These are phyloP conservation scores for Epinotia brunnichana DNA, from an alignment of 2,888 invertebrate species.

Conservation along the genomic window DNA sequence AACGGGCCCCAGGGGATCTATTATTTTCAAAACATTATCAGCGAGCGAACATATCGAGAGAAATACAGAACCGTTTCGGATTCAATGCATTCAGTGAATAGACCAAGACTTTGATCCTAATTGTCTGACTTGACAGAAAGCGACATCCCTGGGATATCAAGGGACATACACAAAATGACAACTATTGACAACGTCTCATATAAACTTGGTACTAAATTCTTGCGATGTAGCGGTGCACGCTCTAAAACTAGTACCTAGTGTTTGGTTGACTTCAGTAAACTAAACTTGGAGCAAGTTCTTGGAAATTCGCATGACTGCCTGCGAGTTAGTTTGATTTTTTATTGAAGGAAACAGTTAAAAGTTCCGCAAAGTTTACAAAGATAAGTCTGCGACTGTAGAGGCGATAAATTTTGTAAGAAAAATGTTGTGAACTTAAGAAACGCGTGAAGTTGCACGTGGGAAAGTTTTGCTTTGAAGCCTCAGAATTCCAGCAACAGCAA, in stretches of 20 bases:
- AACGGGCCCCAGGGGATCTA: too few species aligned
- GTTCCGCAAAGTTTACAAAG: conserved; percentile 21
- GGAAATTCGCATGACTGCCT: conserved; percentile 30
- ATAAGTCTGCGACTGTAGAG: conserved; percentile 32
- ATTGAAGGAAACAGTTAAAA: conserved; percentile 40
- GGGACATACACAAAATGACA: too few species aligned
- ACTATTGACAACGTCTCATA: too few species aligned
- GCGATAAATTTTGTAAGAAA: conserved; percentile 30
- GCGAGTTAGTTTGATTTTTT: conserved; percentile 35
- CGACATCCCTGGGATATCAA: too few species aligned
- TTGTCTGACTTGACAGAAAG: too few species aligned
- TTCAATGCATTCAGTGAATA: too few species aligned
- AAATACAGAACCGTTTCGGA: too few species aligned
- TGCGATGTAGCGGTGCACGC: background rate
- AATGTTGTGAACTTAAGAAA: conserved; percentile 15
- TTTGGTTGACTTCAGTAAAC: conserved; percentile 7
- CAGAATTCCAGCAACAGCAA: background rate
- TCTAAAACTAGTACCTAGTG: background rate
- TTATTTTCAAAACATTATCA: too few species aligned
- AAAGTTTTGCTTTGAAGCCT: background rate
- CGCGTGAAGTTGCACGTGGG: conserved; percentile 17
- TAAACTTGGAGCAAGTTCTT: background rate
- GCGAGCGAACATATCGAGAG: too few species aligned
- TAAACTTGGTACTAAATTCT: background rate
- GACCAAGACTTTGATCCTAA: too few species aligned